A percentile compares a stretch with the other conserved stretches of the same genome.
phyloP scores from a whole-genome alignment of 2,888 invertebrate species.

The Gnatocerus cornutus region DNA sequence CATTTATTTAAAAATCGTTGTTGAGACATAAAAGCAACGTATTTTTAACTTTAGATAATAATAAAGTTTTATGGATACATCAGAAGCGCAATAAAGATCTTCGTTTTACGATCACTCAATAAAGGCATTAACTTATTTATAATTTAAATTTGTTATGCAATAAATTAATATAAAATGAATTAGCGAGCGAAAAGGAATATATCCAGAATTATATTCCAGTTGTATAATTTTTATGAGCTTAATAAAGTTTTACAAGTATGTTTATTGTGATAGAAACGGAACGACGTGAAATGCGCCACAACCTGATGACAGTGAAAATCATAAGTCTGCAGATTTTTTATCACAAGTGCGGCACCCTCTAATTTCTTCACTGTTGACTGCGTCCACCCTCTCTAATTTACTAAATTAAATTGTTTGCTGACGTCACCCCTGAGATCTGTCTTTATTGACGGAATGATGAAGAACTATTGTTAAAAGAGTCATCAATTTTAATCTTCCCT shows the following conservation, averaged over 20 bases:
- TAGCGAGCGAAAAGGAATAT: slow-evolving; percentile 22
- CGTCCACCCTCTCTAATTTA: slow-evolving; percentile 35
- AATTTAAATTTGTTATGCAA: slow-evolving; percentile 43
- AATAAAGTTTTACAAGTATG: slow-evolving; percentile 42
- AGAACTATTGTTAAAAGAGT: slow-evolving; percentile 38
- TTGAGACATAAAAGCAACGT: slow-evolving; percentile 1
- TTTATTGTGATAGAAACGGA: slow-evolving; percentile 6
- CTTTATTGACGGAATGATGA: slow-evolving; percentile 31
- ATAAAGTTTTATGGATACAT: slow-evolving; percentile 44
- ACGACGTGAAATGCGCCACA: background rate
- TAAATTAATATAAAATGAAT: slow-evolving; percentile 46
- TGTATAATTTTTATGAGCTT: slow-evolving; percentile 33
- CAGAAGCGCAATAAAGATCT: slow-evolving; percentile 45
- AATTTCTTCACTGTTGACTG: slow-evolving; percentile 6
- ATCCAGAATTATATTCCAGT: slow-evolving; percentile 25
- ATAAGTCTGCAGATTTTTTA: no score
- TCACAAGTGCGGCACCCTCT: background rate
- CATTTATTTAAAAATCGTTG: background rate
- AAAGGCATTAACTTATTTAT: slow-evolving; percentile 48
- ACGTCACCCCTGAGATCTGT: slow-evolving; percentile 33
- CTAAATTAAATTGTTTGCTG: slow-evolving; percentile 39
- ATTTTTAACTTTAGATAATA: slow-evolving; percentile 39
- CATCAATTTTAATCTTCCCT: slow-evolving; percentile 39
- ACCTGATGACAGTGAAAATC: background rate
- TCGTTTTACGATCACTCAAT: slow-evolving; percentile 47